phyloP scores from a whole-genome alignment of 2,888 invertebrate genomes.

The Stratiomys singularior region DNA sequence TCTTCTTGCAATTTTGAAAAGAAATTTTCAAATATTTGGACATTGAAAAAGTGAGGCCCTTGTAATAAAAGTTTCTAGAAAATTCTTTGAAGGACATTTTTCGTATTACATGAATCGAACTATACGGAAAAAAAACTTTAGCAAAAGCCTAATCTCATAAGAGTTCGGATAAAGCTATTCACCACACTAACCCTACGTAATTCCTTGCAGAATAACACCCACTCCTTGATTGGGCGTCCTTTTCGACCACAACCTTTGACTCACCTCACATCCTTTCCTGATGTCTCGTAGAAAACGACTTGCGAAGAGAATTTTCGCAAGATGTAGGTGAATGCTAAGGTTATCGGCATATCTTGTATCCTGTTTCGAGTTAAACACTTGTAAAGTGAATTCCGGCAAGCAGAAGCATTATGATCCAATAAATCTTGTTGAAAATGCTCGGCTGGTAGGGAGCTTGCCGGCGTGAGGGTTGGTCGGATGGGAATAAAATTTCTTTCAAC shows the following conservation, averaged over 20 bases:
- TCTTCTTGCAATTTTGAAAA: no score
- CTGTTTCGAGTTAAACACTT: constrained; percentile 37
- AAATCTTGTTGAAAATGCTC: constrained; percentile 29
- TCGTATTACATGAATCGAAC: no score
- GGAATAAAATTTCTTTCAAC: constrained; percentile 43
- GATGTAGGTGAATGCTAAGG: not conserved
- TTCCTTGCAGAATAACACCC: no score
- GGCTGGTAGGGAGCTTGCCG: not conserved
- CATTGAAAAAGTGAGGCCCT: no score
- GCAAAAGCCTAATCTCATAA: no score
- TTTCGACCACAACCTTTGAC: not conserved
- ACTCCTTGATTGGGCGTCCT: not conserved
- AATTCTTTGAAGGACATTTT: no score
- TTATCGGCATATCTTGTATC: constrained; percentile 16
- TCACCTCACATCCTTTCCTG: not conserved
- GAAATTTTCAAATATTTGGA: no score
- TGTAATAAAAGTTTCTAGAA: no score
- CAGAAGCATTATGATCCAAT: constrained; percentile 34
- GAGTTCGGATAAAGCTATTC: no score
- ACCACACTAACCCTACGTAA: no score
- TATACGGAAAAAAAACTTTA: no score
- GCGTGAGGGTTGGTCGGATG: not conserved
- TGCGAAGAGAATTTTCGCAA: not conserved
- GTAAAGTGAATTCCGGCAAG: constrained; percentile 31
- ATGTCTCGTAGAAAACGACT: not conserved